Percentiles rank a stretch among this genome's conserved stretches.
These are phyloP conservation scores for Pyrgilauda ruficollis DNA, from an alignment of 2,113 vertebrate genomes.

Conservation along the genomic window DNA sequence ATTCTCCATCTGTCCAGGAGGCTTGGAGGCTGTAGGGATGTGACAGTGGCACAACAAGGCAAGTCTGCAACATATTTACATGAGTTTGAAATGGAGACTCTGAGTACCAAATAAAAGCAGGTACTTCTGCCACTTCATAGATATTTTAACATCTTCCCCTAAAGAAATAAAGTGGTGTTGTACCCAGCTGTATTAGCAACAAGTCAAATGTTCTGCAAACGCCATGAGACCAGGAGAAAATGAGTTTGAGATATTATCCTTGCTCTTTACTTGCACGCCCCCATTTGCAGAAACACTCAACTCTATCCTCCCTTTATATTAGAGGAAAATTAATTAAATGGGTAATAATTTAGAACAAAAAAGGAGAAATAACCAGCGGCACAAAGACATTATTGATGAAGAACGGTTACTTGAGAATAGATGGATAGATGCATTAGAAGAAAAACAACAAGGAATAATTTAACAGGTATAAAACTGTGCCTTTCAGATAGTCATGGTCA, in stretches of 20 bases:
- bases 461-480: neutral
- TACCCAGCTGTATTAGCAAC: neutral
- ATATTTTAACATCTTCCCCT: neutral
- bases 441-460: neutral
- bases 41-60: neutral
- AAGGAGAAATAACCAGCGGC: neutral
- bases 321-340: conserved; percentile 50
- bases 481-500: neutral
- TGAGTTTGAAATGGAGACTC: neutral
- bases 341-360: conserved; percentile 24
- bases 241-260: conserved; percentile 6
- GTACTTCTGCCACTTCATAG: neutral
- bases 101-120: neutral
- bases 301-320: conserved; percentile 34
- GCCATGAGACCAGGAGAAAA: neutral
- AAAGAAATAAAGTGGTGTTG: neutral
- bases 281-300: neutral
- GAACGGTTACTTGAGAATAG: neutral
- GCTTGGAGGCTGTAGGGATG: neutral
- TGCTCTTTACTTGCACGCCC: neutral
- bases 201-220: neutral
- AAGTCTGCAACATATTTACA: neutral
- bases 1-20: neutral
- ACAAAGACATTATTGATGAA: neutral
- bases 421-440: neutral